phyloP scores from a whole-genome alignment of 2,888 invertebrate species.

The Formica aserva region DNA sequence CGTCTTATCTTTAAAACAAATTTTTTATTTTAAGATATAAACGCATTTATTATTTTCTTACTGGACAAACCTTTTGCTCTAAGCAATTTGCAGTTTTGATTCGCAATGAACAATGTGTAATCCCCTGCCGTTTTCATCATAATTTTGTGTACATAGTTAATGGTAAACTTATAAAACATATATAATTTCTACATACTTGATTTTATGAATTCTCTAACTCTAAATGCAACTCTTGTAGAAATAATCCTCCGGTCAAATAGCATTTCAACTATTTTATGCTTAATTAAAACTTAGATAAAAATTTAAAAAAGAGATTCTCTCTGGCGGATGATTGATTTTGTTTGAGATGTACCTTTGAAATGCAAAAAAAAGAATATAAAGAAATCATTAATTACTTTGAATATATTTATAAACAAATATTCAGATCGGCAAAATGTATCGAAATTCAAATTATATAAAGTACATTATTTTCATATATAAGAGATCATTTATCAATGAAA shows the following conservation, averaged over 20 bases:
- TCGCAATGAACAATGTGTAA: no score
- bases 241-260: background rate
- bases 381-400: background rate
- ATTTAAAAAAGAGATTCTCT: background rate
- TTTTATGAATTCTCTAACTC: no score
- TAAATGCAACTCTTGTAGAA: background rate
- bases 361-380: background rate
- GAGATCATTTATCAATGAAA: background rate
- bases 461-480: constrained; percentile 1
- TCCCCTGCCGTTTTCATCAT: no score
- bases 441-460: background rate
- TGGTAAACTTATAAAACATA: no score
- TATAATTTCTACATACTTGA: no score
- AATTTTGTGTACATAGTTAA: no score
- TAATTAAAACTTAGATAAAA: background rate
- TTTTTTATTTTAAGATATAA: background rate
- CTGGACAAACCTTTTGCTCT: background rate
- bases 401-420: background rate
- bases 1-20: background rate
- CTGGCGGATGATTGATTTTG: background rate
- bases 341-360: background rate
- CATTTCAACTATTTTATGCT: no score
- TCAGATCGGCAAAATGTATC: background rate
- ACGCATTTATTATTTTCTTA: background rate
- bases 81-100: background rate